phyloP scores from a whole-genome alignment of 2,888 invertebrate species.

The Andrena trimmerana region DNA sequence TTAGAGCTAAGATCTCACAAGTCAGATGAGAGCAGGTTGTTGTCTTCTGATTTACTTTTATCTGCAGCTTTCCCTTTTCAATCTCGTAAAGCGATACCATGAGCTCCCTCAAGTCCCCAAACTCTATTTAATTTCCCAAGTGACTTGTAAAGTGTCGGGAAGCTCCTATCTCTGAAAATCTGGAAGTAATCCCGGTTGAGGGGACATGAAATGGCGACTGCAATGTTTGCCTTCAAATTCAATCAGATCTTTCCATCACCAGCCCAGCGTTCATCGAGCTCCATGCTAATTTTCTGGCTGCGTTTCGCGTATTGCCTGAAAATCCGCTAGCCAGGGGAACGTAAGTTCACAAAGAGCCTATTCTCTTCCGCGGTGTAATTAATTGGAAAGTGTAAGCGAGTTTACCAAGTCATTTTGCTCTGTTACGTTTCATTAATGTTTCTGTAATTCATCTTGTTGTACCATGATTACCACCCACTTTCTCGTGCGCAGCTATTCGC shows the following conservation, averaged over 20 bases:
- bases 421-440: conserved; percentile 44
- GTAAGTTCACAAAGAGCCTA: not conserved
- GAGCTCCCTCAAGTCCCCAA: conserved; percentile 25
- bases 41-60: not conserved
- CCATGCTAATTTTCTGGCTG: not conserved
- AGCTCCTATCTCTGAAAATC: conserved; percentile 14
- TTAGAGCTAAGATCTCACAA: not conserved
- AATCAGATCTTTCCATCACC: conserved; percentile 5
- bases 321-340: conserved; percentile 1
- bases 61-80: conserved; percentile 2
- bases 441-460: conserved; percentile 37
- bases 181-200: not conserved
- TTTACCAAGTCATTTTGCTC: conserved; percentile 28
- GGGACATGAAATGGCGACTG: not conserved
- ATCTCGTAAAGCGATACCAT: not conserved
- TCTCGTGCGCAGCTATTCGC: not conserved
- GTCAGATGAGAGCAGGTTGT: not conserved
- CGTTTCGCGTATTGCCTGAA: conserved; percentile 1
- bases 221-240: not conserved
- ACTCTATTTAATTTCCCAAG: conserved; percentile 40
- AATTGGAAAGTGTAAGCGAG: conserved; percentile 43
- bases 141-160: conserved; percentile 38
- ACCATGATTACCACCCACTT: conserved; percentile 23
- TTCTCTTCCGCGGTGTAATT: conserved; percentile 19
- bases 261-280: not conserved